A percentile compares a stretch with the other conserved stretches of the same genome.
Conservation (phyloP, 2,888 invertebrate species). For the Apodemia zela region DNA sequence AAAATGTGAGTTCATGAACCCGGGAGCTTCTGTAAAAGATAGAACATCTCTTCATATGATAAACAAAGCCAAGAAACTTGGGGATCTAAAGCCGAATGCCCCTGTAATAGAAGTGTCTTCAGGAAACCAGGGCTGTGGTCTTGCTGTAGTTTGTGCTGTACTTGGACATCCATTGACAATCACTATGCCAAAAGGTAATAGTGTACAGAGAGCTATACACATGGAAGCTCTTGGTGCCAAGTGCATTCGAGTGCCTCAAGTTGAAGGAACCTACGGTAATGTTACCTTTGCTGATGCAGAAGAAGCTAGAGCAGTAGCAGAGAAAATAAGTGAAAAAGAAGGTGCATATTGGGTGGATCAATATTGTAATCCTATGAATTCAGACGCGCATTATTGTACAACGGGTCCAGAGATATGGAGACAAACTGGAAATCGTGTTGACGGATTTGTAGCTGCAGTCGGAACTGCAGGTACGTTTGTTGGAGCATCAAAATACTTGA, state of each 20-base stretch:
- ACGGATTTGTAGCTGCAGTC: constrained; percentile 64
- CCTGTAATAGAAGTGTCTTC: constrained; percentile 67
- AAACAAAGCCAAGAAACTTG: constrained; percentile 47
- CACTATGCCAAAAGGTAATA: constrained; percentile 70
- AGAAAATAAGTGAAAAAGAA: constrained; percentile 50
- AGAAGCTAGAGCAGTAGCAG: constrained; percentile 55
- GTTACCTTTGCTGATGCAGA: constrained; percentile 63
- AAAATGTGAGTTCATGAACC: constrained; percentile 73
- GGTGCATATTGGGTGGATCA: constrained; percentile 66
- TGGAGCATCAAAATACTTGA: constrained; percentile 61
- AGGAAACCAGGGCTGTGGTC: constrained; percentile 70
- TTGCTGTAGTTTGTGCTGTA: constrained; percentile 69
- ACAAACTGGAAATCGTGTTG: constrained; percentile 66
- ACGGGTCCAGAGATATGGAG: constrained; percentile 73
- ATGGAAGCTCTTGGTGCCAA: constrained; percentile 72
- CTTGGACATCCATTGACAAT: constrained; percentile 63
- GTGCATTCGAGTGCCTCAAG: constrained; percentile 64
- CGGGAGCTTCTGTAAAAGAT: constrained; percentile 67
- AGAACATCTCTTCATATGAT: constrained; percentile 68
- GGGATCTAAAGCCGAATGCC: constrained; percentile 53
- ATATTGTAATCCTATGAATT: constrained; percentile 57
- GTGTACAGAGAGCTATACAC: constrained; percentile 64
- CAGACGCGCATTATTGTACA: constrained; percentile 57
- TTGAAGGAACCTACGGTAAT: constrained; percentile 67
- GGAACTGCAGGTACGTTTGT: constrained; percentile 68